Evolutionary conservation across 2,888 invertebrate genomes (phyloP), one percentile per base, ranked within the genome.

Genomic region (Sericinus montela): DNA sequence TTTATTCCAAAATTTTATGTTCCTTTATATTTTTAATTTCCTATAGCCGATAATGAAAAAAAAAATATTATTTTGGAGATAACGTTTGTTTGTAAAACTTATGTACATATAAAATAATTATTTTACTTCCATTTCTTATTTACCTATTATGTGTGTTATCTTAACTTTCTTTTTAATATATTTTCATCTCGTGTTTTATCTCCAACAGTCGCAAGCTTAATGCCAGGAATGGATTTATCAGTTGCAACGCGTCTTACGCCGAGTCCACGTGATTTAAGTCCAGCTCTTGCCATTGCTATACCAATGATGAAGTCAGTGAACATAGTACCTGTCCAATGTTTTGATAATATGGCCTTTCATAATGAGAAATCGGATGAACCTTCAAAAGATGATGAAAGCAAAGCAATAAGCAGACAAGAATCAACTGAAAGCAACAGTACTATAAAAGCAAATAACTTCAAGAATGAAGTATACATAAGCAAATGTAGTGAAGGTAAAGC

Each of bases 241-340:
- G 91, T 92, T 60, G 90, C 92, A 51, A 90, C 92, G 54, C 91
- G 91, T 55, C 84, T 93, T 54, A 91, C 92, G 57, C 92, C 93
- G 48, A 93, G 92, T 74, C 93, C 93, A 51, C 86, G 92, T 53
- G 92, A 92, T 61, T 88, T 91, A 75, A 92, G 92, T 67, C 91
- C 92, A 48, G 91, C 92, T 35, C 75, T 91, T 43, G 90, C 91
- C 41, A 91, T 91, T 67, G 91, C 92, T 49, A 70, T 91, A 54
- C 90, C 91, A 49, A 91, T 91, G 85, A 89, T 91, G 84, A 91
- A 91, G 54, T 89, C 89, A 8, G 86, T 89, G 32, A 89, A 89
- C 64, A 70, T 88, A 38, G 80, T 86, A 38, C 88, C 89, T 37
- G 70, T 79, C 9, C 89, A 89, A 56, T 89, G 89, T 60, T 89